A percentile compares a stretch with the other conserved stretches of the same genome.
These are phyloP conservation scores for Meloidogyne floridensis DNA, from an alignment of 1,140 invertebrate species.

Conservation along the genomic window DNA sequence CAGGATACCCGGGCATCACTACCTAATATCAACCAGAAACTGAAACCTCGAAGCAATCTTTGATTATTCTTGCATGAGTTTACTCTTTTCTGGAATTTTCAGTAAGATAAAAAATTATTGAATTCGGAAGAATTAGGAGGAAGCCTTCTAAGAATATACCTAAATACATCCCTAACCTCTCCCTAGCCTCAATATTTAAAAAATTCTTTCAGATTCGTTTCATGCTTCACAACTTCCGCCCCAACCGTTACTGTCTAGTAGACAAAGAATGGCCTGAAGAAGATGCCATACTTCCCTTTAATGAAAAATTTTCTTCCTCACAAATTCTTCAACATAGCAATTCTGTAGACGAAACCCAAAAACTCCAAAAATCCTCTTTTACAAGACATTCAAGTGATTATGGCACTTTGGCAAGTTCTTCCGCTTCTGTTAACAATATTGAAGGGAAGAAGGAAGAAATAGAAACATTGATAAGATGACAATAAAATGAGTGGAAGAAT, in stretches of 20 bases:
- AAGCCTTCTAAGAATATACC: neutral
- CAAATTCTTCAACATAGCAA: neutral
- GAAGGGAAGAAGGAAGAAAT: neutral
- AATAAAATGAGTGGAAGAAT: neutral
- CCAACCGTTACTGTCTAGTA: constrained; percentile 38
- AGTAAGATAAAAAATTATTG: too few species aligned
- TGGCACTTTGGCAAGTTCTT: constrained; percentile 13
- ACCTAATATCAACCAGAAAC: too few species aligned
- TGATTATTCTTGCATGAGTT: too few species aligned
- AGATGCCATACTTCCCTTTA: neutral
- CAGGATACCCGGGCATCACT: too few species aligned
- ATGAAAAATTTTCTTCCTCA: neutral
- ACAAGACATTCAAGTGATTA: constrained; percentile 12
- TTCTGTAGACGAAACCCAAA: neutral
- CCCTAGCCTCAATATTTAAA: neutral
- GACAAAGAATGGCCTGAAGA: constrained; percentile 9
- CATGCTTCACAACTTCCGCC: constrained; percentile 39
- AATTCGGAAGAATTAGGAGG: too few species aligned
- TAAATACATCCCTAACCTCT: neutral
- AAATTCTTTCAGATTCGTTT: constrained; percentile 33
- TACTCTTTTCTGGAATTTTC: too few species aligned
- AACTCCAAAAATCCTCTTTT: neutral
- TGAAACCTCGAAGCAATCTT: too few species aligned
- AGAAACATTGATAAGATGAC: neutral
- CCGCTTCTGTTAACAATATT: constrained; percentile 7